These are phyloP conservation scores for Coturnix japonica DNA, from an alignment of 2,113 vertebrate species.

Conservation along the genomic window DNA sequence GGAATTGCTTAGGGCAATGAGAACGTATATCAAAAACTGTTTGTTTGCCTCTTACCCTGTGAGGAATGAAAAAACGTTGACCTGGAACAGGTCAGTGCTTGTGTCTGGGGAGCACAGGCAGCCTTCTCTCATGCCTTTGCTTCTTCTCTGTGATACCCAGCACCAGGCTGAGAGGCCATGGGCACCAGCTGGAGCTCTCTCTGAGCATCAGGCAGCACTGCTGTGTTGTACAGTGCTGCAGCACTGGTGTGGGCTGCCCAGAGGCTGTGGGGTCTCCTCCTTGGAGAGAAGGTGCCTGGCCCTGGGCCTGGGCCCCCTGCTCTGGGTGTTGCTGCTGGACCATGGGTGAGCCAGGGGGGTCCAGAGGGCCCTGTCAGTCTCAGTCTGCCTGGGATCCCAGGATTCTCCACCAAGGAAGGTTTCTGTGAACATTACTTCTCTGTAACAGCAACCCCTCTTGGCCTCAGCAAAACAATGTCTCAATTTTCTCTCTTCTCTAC, in stretches of 20 bases:
- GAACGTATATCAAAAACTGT: neutral
- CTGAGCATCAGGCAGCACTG: neutral
- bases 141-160: neutral
- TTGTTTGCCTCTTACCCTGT: neutral
- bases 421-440: neutral
- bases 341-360: neutral
- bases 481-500: neutral
- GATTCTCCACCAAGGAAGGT: neutral
- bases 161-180: neutral
- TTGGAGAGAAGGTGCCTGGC: neutral
- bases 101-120: neutral
- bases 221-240: neutral
- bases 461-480: neutral
- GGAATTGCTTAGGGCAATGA: neutral
- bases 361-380: neutral
- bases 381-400: neutral
- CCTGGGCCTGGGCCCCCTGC: neutral
- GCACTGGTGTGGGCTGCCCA: neutral
- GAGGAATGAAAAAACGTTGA: neutral
- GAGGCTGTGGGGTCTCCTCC: neutral
- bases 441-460: accelerated
- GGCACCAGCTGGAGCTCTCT: neutral
- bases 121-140: neutral
- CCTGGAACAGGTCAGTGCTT: neutral
- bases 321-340: neutral